Evolutionary conservation across 2,797 vertebrate species (phyloP), one percentile per base, ranked within the genome.

Genomic region (Forpus xanthops): DNA sequence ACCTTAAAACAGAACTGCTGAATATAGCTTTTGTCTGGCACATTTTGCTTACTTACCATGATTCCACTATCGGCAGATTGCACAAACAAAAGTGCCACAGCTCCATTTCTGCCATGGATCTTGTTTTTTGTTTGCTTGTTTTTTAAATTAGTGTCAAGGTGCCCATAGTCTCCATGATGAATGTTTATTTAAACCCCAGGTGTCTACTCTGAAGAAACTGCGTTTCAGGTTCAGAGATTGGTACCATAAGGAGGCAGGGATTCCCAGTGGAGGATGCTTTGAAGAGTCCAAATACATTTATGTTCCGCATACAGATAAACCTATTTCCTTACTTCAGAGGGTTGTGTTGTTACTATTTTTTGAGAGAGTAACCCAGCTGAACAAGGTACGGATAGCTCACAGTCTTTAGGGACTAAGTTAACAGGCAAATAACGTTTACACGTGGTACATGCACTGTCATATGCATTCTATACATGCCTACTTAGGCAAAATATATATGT

Each of bases 251-350:
- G 80, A 90, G 53, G 55, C 67, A 85, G 47, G 19, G 50, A 95
- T 85, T 95, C 88, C 88, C 90, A 87, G 33, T 6, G 74, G 90
- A 95, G 77, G 47, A 12, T 82, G 37, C 78, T 93, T 87, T 91
- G 76, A 94, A 64, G 25, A 84, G 42, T 82, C 90, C 85, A 62
- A 84, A 88, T 37, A 88, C 60, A 94, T 90, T 93, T 91, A 64
- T 62, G 60, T 70, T 86, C 55, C 35, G 33, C 28, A 87, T 21
- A 64, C 55, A 87, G 83, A 88, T 66, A 91, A 95, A 82, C 33
- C 62, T 62, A 73, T 79, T 95, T 66, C 66, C 86, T 47, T 35
- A 81, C 66, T 86, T 90, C 60, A 93, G 60, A 94, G 47, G 11
- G 21, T 31, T 85, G 42, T 55, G 62, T 8, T 74, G 33, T 61